Evolutionary conservation across 2,797 vertebrate genomes (phyloP), one percentile per base, ranked within the genome.

Genomic region (Cryptoblepharus egeriae): DNA sequence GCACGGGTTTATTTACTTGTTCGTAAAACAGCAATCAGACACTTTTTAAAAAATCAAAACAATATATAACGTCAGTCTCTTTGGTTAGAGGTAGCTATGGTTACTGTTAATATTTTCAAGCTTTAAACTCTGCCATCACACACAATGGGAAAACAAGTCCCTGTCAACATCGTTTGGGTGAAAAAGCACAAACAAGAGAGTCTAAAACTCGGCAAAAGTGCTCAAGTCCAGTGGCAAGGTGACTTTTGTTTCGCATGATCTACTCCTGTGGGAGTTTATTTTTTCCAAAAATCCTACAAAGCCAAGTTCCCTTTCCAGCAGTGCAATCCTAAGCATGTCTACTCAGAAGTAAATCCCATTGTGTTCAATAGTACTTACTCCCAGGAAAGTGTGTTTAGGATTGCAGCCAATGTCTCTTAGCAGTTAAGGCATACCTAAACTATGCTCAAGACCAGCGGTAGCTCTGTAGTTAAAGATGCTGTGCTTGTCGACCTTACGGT

Each of bases 31-130:
- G 92, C 92, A 93, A 92, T 93, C 92, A 90, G 89, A 92, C 90
- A 90, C 88, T 52, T 52, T 71, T 55, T 35, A 9, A 87, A 83
- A 92, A 90, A 88, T 77, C 84, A 91, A 92, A 42, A 60, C 26
- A 26, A 77, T 30, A 18, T 1, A 28, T 37, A 55, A 55, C 15
- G 89, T 90, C 92, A 91, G 87, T 90, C 87, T 92, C 91, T 88
- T 92, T 90, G 90, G 76, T 85, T 81, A 57, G 89, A 75, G 86
- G 93, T 94, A 92, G 88, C 91, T 88, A 90, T 92, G 92, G 94
- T 90, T 85, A 93, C 93, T 79, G 82, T 79, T 58, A 93, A 85
- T 88, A 91, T 92, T 92, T 90, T 89, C 85, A 86, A 85, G 91
- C 82, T 91, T 88, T 7, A 81, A 83, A 86, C 81, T 90, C 89